Evolutionary conservation across 2,113 vertebrate species (phyloP).

Genomic region (Lycocorax pyrrhopterus): DNA sequence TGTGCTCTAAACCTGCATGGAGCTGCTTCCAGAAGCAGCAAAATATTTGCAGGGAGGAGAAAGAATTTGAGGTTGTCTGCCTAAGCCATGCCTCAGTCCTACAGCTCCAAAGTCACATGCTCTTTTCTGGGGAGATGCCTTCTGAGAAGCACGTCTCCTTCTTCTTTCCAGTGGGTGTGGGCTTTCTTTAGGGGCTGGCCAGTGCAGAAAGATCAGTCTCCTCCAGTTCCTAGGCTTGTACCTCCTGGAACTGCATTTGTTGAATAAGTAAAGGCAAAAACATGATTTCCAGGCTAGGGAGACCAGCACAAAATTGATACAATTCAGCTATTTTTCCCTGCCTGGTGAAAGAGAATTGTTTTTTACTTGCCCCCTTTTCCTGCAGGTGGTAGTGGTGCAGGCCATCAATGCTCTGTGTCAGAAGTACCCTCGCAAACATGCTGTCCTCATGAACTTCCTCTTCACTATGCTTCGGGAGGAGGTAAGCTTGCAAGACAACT

Average conservation of each 20-base stretch:
- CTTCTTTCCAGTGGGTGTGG: neutral
- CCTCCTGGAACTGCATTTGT: neutral
- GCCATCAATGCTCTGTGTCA: conserved; percentile 81
- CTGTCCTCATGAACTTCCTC: conserved; percentile 82
- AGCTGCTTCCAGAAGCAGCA: neutral
- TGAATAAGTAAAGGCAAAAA: neutral
- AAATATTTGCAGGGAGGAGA: neutral
- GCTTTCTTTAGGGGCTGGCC: neutral
- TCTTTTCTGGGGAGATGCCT: neutral
- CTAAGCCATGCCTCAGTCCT: neutral
- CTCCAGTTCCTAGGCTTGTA: neutral
- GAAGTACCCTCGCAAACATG: conserved; percentile 81
- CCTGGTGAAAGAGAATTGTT: neutral
- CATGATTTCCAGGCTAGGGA: neutral
- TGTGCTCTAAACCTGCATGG: neutral
- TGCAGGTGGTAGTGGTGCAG: conserved; percentile 81
- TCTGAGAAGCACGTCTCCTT: neutral
- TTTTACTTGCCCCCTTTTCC: neutral
- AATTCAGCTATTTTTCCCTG: neutral
- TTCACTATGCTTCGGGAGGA: conserved; percentile 84
- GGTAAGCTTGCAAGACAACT: conserved; percentile 40
- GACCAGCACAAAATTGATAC: neutral
- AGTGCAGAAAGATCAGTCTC: neutral
- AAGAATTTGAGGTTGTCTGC: neutral
- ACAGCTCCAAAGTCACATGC: neutral